Base-by-base conservation (phyloP, 2,797 vertebrate species). In the Pangasius larnaudii region DNA sequence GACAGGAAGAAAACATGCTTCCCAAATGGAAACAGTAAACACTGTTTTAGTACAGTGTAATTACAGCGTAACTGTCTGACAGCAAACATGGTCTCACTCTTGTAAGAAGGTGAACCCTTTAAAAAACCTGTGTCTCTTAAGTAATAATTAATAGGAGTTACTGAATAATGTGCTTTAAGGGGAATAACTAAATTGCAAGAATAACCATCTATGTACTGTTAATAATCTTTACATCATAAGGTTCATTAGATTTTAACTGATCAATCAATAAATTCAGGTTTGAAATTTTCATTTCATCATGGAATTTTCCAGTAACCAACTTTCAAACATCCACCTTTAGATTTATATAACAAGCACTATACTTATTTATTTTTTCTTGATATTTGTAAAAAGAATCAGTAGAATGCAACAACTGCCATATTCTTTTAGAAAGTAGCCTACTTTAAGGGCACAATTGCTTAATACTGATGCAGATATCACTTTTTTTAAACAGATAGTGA, bases 401-500 rank as follows among this genome's bases (percentile, higher is more conserved):
- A 61, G 22, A 58, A 22, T 36, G 51, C 8, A 42, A 61, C 36
- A 27, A 27, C 36, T 58, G 30, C 51, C 9, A 61, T 24, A 39
- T 22, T 58, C 30, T 58, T 75, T 39, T 59, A 13, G 5, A 27
- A 42, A 63, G 5, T 16, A 42, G 6, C 22, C 14, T 63, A 19
- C 24, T 82, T 82, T 46, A 18, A 49, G 24, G 10, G 42, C 0
- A 27, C 13, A 46, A n/a, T 51, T 71, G 30, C 36, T 51, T 16
- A 65, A 89, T 58, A 39, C 27, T 89, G 30, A 89, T 53, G 9
- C 39, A 85, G 30, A 59, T 59, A 80, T 72, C 18, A 42, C n/a
- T 90, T 63, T 74, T 88, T 93, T 78, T 69, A 16, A 89, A 90
- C 95, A 98, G 98, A 94, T 97, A 91, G 97, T 98, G 89, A 97